phyloP scores from a whole-genome alignment of 2,113 vertebrate species.

The Camelus dromedarius region DNA sequence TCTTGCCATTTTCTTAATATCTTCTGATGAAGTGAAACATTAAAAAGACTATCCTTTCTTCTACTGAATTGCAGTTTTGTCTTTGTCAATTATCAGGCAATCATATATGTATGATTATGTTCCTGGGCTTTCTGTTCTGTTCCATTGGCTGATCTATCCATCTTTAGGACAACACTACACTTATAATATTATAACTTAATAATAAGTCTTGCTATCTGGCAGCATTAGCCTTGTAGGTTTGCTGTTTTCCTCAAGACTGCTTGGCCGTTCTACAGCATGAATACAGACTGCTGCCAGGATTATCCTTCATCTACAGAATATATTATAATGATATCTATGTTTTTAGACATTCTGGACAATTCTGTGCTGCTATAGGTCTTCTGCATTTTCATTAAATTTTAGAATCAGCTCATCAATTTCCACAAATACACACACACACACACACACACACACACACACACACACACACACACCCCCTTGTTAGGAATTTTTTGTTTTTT shows the following conservation, averaged over 20 bases:
- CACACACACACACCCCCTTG: too few species aligned
- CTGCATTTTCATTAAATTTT: too few species aligned
- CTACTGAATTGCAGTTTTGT: background rate
- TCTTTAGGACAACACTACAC: background rate
- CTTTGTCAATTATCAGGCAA: too few species aligned
- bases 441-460: too few species aligned
- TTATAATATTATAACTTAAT: background rate
- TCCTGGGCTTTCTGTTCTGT: too few species aligned
- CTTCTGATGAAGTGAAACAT: background rate
- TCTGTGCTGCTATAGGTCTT: background rate
- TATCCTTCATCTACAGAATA: background rate
- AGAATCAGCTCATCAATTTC: too few species aligned
- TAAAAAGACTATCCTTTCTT: background rate
- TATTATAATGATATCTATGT: background rate
- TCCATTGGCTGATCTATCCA: too few species aligned
- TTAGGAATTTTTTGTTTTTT: too few species aligned
- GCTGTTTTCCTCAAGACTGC: background rate
- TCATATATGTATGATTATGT: too few species aligned
- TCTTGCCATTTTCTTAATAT: background rate
- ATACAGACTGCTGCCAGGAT: background rate
- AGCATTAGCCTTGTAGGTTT: background rate
- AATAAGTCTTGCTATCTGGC: background rate
- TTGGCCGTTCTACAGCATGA: background rate
- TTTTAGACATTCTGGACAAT: background rate
- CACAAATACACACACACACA: too few species aligned